A percentile compares a stretch with the other conserved stretches of the same genome.
phyloP scores from a whole-genome alignment of 2,113 vertebrate genomes.

The Saccopteryx leptura region DNA sequence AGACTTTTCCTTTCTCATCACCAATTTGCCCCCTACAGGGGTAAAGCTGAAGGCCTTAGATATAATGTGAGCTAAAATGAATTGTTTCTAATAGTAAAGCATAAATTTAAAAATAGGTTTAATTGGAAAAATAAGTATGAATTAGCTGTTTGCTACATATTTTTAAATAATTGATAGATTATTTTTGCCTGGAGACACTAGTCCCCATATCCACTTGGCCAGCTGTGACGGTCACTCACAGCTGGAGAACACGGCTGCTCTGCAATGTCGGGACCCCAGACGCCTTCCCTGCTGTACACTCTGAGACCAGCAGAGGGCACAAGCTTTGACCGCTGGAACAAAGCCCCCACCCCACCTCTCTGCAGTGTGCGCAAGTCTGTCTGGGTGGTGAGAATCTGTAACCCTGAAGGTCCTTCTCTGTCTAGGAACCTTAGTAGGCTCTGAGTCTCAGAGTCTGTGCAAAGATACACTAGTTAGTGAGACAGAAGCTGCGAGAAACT shows the following conservation, averaged over 20 bases:
- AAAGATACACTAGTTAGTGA: background rate
- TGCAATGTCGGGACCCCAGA: too few species aligned
- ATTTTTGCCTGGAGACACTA: background rate
- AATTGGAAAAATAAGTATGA: background rate
- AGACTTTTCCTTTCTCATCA: background rate
- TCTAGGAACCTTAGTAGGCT: background rate
- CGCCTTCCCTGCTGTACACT: background rate
- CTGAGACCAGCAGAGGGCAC: background rate
- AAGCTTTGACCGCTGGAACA: background rate
- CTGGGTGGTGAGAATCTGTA: background rate
- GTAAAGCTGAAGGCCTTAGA: background rate
- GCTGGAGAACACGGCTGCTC: background rate
- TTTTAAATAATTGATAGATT: background rate
- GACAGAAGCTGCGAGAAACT: background rate
- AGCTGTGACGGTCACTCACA: accelerated
- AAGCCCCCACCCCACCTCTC: background rate
- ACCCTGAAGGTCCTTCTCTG: background rate
- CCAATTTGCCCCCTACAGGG: background rate
- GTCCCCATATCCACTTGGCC: background rate
- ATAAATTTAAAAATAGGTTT: background rate
- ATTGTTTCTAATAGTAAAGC: background rate
- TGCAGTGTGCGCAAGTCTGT: background rate
- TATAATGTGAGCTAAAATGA: background rate
- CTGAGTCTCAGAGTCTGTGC: background rate
- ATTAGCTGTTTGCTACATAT: background rate